A percentile compares a stretch with the other conserved stretches of the same genome.
Conservation (phyloP, 2,113 vertebrate species). For the Nothoprocta perdicaria region DNA sequence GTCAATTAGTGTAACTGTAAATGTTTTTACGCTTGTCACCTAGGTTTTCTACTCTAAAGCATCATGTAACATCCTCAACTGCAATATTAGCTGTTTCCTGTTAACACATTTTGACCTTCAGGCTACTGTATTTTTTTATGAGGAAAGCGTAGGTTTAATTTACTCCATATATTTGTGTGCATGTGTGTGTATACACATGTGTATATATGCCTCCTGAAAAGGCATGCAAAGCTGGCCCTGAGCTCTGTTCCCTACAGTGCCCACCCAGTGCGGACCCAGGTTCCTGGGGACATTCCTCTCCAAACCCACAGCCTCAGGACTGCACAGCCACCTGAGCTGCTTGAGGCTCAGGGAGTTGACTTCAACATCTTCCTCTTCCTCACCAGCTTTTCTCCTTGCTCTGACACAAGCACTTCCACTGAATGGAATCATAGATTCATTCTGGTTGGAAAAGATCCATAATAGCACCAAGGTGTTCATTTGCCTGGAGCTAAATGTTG, state of each 20-base stretch:
- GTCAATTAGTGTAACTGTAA: constrained; percentile 39
- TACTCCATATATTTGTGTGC: background rate
- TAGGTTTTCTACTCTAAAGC: constrained; percentile 23
- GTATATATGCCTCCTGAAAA: background rate
- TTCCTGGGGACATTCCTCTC: background rate
- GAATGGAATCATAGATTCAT: background rate
- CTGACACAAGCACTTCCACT: background rate
- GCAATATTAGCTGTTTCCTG: background rate
- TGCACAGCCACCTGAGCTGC: background rate
- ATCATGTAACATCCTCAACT: background rate
- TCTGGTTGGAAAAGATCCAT: too few relatives aligned
- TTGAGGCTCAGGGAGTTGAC: background rate
- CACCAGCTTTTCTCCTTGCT: background rate
- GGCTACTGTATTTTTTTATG: background rate
- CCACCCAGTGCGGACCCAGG: too few relatives aligned
- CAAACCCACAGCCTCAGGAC: background rate
- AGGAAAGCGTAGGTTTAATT: background rate
- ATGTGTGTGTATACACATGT: fast-evolving
- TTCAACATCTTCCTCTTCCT: background rate
- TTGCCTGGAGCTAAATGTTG: background rate
- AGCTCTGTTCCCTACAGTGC: fast-evolving
- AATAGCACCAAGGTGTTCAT: background rate
- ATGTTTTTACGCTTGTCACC: background rate
- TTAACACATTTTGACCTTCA: background rate
- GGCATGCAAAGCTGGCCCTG: background rate